Percentiles rank a stretch among this genome's conserved stretches.
These are phyloP conservation scores for Phrynocephalus forsythii DNA, from an alignment of 2,797 vertebrate species.

Conservation along the genomic window DNA sequence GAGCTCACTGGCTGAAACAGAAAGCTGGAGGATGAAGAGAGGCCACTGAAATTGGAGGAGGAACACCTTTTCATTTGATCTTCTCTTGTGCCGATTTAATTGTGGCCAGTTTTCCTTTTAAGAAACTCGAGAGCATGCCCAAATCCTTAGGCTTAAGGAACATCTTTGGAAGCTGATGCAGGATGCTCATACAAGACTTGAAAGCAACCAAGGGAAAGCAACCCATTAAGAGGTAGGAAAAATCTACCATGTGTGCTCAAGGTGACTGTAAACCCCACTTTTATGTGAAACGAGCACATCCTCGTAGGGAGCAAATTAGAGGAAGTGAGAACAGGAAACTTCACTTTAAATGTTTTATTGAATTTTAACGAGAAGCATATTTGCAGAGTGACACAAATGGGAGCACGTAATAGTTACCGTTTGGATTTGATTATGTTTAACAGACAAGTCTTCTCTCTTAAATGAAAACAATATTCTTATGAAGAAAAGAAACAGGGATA, in stretches of 20 bases:
- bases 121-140: neutral
- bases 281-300: neutral
- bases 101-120: neutral
- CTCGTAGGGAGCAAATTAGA: slow-evolving; percentile 5
- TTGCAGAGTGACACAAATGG: slow-evolving; percentile 1
- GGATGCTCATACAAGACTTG: neutral
- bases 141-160: neutral
- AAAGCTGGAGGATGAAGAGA: neutral
- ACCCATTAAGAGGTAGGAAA: neutral
- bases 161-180: neutral
- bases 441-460: slow-evolving; percentile 1
- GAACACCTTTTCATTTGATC: too few species aligned
- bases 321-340: slow-evolving; percentile 17
- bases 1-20: too few species aligned
- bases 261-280: neutral
- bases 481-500: neutral
- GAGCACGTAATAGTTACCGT: slow-evolving; percentile 13
- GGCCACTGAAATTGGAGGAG: neutral
- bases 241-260: slow-evolving; percentile 1
- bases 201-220: neutral
- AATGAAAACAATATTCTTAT: slow-evolving; percentile 16
- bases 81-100: neutral
- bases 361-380: slow-evolving; percentile 6
- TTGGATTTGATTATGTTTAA: neutral
- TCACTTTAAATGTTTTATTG: slow-evolving; percentile 18